Conservation (phyloP, 2,888 invertebrate species). For the Melinaea marsaeus region DNA sequence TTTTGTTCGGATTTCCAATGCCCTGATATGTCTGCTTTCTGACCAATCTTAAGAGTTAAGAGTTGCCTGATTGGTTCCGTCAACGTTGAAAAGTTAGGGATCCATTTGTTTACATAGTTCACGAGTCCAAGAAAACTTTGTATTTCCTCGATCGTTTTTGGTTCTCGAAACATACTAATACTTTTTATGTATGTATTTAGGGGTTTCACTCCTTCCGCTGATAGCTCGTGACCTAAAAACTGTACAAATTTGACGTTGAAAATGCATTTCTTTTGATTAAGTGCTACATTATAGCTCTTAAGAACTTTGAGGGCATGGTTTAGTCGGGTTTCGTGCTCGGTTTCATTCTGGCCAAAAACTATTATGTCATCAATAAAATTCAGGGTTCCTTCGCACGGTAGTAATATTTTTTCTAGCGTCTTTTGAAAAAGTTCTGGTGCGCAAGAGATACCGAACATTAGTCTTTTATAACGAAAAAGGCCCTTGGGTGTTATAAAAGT, state of each 20-base stretch:
- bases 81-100: conserved; percentile 28
- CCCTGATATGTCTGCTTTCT: conserved; percentile 27
- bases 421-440: too few relatives aligned
- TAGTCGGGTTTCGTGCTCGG: too few relatives aligned
- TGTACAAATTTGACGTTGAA: conserved; percentile 36
- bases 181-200: conserved; percentile 36
- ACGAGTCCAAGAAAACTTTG: conserved; percentile 33
- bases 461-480: too few relatives aligned
- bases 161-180: conserved; percentile 33
- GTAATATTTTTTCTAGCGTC: too few relatives aligned
- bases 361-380: too few relatives aligned
- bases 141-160: conserved; percentile 22
- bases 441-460: too few relatives aligned
- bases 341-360: too few relatives aligned
- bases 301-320: too few relatives aligned
- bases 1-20: too few relatives aligned
- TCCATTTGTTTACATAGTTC: conserved; percentile 31
- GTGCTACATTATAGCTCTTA: conserved; percentile 29
- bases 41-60: conserved; percentile 16
- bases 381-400: too few relatives aligned
- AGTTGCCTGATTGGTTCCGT: conserved; percentile 26
- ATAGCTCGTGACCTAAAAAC: conserved; percentile 29
- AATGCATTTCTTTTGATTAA: conserved; percentile 31
- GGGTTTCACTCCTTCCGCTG: conserved; percentile 37
- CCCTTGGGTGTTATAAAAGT: too few relatives aligned